These are phyloP conservation scores for Epiblema foenella DNA, from an alignment of 2,888 invertebrate species.

Conservation along the genomic window DNA sequence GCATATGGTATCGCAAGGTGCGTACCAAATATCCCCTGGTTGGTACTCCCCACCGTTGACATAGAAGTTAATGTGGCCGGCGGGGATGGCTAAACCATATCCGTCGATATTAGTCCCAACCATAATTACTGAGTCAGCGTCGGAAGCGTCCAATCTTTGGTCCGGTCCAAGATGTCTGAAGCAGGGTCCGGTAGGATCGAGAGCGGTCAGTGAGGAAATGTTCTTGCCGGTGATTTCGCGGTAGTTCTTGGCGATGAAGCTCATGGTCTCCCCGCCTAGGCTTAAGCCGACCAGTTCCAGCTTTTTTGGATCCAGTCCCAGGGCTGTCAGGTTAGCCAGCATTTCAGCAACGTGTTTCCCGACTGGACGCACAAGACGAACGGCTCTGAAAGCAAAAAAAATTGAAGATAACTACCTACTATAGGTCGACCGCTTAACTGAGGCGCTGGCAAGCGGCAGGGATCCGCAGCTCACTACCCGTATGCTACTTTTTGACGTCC, in stretches of 20 bases:
- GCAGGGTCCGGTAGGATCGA: slow-evolving; percentile 54
- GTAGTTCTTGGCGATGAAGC: slow-evolving; percentile 53
- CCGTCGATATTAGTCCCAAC: slow-evolving; percentile 51
- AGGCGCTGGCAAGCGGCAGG: too few relatives aligned
- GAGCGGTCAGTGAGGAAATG: slow-evolving; percentile 46
- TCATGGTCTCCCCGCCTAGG: slow-evolving; percentile 51
- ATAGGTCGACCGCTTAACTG: not conserved
- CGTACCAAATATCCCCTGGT: slow-evolving; percentile 57
- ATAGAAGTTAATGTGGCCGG: slow-evolving; percentile 54
- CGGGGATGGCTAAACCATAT: slow-evolving; percentile 48
- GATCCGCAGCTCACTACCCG: too few relatives aligned
- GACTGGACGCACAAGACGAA: slow-evolving; percentile 47
- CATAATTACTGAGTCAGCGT: slow-evolving; percentile 51
- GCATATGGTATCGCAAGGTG: slow-evolving; percentile 58
- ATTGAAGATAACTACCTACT: not conserved
- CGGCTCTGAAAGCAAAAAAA: slow-evolving; percentile 56
- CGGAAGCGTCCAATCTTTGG: slow-evolving; percentile 49
- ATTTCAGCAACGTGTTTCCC: slow-evolving; percentile 54
- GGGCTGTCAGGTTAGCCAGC: slow-evolving; percentile 52
- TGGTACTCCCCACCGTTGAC: slow-evolving; percentile 63
- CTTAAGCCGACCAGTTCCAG: slow-evolving; percentile 51
- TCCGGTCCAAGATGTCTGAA: slow-evolving; percentile 49
- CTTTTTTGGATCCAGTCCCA: slow-evolving; percentile 48
- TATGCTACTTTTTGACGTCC: not conserved
- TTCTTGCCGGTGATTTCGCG: slow-evolving; percentile 48